phyloP scores from a whole-genome alignment of 2,888 invertebrate species.

The Drosophila tanythrix region DNA sequence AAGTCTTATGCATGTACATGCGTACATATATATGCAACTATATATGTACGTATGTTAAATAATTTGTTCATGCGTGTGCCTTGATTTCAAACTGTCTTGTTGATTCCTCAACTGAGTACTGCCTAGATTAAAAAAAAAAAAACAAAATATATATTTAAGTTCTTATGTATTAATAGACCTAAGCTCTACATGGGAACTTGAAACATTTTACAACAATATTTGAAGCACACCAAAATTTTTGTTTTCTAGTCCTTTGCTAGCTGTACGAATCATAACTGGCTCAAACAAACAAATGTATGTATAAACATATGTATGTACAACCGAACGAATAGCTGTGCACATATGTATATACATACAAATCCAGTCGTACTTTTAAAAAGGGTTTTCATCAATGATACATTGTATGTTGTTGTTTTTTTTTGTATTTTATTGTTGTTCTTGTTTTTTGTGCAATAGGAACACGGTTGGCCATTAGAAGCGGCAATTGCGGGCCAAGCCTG shows the following conservation, averaged over 20 bases:
- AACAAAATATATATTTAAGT: neutral
- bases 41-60: neutral
- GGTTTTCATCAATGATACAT: slow-evolving; percentile 14
- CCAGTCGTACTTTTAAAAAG: neutral
- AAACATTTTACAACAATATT: slow-evolving; percentile 38
- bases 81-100: neutral
- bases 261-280: slow-evolving; percentile 1
- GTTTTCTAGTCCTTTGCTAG: slow-evolving; percentile 1
- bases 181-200: slow-evolving; percentile 28
- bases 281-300: neutral
- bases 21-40: slow-evolving; percentile 5
- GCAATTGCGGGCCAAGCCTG: slow-evolving; percentile 32
- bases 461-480: slow-evolving; percentile 34
- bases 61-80: neutral
- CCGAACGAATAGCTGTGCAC: neutral
- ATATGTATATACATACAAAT: neutral
- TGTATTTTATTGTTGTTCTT: slow-evolving; percentile 8
- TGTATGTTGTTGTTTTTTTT: neutral
- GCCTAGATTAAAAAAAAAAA: neutral
- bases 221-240: slow-evolving; percentile 29
- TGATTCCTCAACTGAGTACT: neutral
- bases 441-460: slow-evolving; percentile 39
- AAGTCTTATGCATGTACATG: slow-evolving; percentile 2
- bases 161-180: slow-evolving; percentile 7
- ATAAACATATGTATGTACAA: slow-evolving; percentile 5